Conservation (phyloP, 2,797 vertebrate genomes). For the Limnodromus scolopaceus region DNA sequence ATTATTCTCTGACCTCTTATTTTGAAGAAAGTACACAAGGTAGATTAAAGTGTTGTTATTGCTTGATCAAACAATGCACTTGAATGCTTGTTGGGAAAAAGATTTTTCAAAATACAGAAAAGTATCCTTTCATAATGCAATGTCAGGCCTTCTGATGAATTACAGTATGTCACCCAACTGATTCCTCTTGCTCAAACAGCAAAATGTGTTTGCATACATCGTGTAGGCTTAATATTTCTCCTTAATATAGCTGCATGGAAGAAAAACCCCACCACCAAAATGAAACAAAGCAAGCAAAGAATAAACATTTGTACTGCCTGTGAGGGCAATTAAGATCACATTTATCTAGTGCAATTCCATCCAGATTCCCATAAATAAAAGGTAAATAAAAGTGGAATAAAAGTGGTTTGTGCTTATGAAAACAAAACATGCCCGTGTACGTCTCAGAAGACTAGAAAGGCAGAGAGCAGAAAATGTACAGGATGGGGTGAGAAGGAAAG, state of each 20-base stretch:
- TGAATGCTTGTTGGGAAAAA: constrained; percentile 21
- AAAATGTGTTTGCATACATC: constrained; percentile 1
- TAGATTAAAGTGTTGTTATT: constrained; percentile 46
- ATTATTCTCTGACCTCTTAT: constrained; percentile 11
- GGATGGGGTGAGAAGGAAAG: background rate
- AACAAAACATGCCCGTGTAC: background rate
- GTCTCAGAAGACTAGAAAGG: background rate
- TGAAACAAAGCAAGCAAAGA: constrained; percentile 6
- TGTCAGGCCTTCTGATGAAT: constrained; percentile 42
- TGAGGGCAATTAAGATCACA: constrained; percentile 11
- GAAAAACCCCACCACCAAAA: background rate
- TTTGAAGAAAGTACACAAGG: constrained; percentile 29
- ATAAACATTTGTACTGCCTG: background rate
- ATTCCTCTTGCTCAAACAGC: constrained; percentile 15
- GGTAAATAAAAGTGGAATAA: background rate
- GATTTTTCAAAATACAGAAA: constrained; percentile 28
- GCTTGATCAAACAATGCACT: constrained; percentile 47
- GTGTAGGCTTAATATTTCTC: constrained; percentile 24
- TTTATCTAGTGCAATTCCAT: constrained; percentile 16
- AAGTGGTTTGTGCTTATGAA: constrained; percentile 35
- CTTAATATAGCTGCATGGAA: background rate
- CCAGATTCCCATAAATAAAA: constrained; percentile 33
- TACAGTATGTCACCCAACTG: background rate
- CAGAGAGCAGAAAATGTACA: background rate
- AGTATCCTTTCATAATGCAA: background rate